These are phyloP conservation scores for Autographa gamma DNA, from an alignment of 2,888 invertebrate species.

Conservation along the genomic window DNA sequence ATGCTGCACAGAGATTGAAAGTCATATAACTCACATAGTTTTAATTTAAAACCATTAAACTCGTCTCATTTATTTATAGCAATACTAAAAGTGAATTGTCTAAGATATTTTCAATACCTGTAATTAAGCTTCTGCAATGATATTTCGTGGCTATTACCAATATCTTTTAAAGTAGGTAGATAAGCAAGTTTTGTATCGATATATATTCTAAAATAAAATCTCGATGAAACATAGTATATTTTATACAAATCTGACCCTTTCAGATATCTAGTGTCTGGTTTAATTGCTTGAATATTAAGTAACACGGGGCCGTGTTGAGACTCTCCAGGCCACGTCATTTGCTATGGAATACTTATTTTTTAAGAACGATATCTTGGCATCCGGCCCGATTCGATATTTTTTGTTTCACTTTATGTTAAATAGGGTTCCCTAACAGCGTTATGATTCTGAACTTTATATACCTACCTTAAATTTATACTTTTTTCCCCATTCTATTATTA, in stretches of 20 bases:
- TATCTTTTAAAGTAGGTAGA: no score
- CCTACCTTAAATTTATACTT: constrained; percentile 41
- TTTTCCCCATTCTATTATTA: background rate
- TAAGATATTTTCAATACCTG: no score
- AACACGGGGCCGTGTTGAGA: constrained; percentile 59
- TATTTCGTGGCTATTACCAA: no score
- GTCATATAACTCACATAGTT: constrained; percentile 19
- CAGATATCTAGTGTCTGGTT: constrained; percentile 41
- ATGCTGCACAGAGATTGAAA: constrained; percentile 68
- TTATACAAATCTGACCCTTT: constrained; percentile 15
- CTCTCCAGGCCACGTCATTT: constrained; percentile 61
- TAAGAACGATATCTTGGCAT: constrained; percentile 71
- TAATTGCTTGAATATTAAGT: constrained; percentile 77
- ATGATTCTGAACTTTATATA: constrained; percentile 56
- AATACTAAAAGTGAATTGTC: background rate
- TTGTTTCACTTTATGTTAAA: constrained; percentile 74
- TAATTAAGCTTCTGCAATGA: no score
- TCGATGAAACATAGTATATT: background rate
- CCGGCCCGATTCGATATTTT: constrained; percentile 67
- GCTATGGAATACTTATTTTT: constrained; percentile 64
- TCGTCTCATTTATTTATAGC: no score
- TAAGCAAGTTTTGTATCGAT: no score
- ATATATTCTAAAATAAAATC: background rate
- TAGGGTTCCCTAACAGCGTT: constrained; percentile 64
- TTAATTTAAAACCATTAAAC: constrained; percentile 9